A percentile compares a stretch with the other conserved stretches of the same genome.
Conservation (phyloP, 2,888 invertebrate genomes). For the Neelides folsomi region DNA sequence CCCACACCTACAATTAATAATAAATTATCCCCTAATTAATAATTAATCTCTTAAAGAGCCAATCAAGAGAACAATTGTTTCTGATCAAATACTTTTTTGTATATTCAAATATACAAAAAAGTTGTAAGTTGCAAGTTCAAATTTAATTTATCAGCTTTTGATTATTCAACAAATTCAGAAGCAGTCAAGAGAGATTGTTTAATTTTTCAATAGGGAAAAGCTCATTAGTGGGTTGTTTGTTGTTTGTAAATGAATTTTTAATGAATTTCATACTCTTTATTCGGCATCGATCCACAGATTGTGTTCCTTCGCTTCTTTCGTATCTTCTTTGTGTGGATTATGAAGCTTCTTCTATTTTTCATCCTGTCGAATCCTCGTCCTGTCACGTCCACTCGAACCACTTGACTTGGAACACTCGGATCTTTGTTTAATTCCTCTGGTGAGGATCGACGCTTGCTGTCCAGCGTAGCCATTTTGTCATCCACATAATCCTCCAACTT, state of each 20-base stretch:
- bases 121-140: no score
- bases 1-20: slow-evolving; percentile 25
- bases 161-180: no score
- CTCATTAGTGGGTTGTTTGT: no score
- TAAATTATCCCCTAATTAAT: no score
- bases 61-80: no score
- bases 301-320: slow-evolving; percentile 32
- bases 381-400: slow-evolving; percentile 32
- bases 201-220: no score
- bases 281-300: slow-evolving; percentile 32
- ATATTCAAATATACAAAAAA: no score
- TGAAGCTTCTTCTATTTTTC: slow-evolving; percentile 32
- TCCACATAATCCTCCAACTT: slow-evolving; percentile 33
- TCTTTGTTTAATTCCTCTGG: slow-evolving; percentile 24
- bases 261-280: slow-evolving; percentile 30
- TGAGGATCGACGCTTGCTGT: slow-evolving; percentile 21
- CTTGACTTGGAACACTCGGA: slow-evolving; percentile 29
- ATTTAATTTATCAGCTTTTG: no score
- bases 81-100: no score
- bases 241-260: no score
- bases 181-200: no score
- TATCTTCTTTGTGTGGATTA: slow-evolving; percentile 33
- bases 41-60: no score
- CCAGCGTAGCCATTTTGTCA: slow-evolving; percentile 28
- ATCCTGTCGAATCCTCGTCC: slow-evolving; percentile 32